These are phyloP conservation scores for Dascyllus trimaculatus DNA, from an alignment of 2,113 vertebrate genomes.

Conservation along the genomic window DNA sequence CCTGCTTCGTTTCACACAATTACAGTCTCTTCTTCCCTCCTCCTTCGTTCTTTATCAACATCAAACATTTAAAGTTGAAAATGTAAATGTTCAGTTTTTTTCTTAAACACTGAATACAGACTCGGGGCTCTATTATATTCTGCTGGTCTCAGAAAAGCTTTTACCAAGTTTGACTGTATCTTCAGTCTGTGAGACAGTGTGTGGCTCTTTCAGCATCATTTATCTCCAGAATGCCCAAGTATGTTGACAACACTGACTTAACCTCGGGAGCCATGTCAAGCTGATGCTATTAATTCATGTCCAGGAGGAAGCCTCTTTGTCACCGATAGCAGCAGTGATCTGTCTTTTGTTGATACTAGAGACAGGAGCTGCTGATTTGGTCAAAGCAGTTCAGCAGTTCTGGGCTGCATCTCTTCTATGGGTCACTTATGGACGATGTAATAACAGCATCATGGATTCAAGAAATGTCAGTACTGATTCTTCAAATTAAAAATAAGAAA, in stretches of 20 bases:
- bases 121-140: background rate
- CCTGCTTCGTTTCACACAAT: slow-evolving; percentile 44
- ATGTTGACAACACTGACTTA: slow-evolving; percentile 80
- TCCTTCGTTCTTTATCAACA: slow-evolving; percentile 35
- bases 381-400: slow-evolving; percentile 21
- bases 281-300: slow-evolving; percentile 70
- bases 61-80: slow-evolving; percentile 36
- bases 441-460: too few species aligned
- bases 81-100: background rate
- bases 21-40: slow-evolving; percentile 22
- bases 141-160: background rate
- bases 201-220: slow-evolving; percentile 63
- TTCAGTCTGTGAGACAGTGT: slow-evolving; percentile 47
- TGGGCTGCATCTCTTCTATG: slow-evolving; percentile 4
- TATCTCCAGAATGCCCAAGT: slow-evolving; percentile 68
- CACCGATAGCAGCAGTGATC: slow-evolving; percentile 64
- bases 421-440: background rate
- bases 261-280: slow-evolving; percentile 67
- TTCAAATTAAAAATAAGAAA: too few species aligned
- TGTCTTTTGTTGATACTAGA: slow-evolving; percentile 46
- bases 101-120: slow-evolving; percentile 25
- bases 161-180: slow-evolving; percentile 20
- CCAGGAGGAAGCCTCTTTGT: slow-evolving; percentile 61
- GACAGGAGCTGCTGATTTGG: slow-evolving; percentile 53
- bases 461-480: too few species aligned